Conservation (phyloP, 2,113 vertebrate species). For the Cyanoramphus novaezelandiae region DNA sequence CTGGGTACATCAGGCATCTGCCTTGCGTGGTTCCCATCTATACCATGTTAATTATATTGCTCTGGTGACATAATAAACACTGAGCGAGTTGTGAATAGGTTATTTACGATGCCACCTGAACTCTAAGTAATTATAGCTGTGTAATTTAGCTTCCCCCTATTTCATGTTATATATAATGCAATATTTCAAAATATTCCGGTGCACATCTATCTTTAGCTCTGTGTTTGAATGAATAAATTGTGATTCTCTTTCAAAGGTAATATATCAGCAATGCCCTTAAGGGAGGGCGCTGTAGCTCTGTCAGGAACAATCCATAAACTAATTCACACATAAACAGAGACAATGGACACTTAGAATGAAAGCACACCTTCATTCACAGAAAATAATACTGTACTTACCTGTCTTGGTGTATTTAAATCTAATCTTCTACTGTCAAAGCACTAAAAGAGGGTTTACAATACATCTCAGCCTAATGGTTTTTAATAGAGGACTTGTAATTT, state of each 20-base stretch:
- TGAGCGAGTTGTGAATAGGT: constrained; percentile 47
- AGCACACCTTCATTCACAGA: constrained; percentile 23
- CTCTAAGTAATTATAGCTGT: constrained; percentile 67
- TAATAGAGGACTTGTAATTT: neutral
- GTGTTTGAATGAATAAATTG: constrained; percentile 56
- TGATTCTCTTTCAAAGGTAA: constrained; percentile 61
- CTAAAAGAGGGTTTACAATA: neutral
- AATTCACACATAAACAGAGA: constrained; percentile 61
- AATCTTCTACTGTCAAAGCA: neutral
- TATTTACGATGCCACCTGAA: constrained; percentile 71
- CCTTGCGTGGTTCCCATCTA: neutral
- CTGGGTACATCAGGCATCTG: neutral
- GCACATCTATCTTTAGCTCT: constrained; percentile 52
- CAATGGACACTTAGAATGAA: constrained; percentile 5
- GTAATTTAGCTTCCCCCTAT: constrained; percentile 67
- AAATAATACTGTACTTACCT: constrained; percentile 1
- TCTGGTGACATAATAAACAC: constrained; percentile 66
- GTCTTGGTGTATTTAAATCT: neutral
- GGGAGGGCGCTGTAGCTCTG: constrained; percentile 61
- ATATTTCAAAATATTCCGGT: constrained; percentile 62
- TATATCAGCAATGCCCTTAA: constrained; percentile 67
- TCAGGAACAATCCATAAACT: constrained; percentile 65
- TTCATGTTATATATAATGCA: constrained; percentile 64
- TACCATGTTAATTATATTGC: constrained; percentile 61
- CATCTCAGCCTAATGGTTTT: neutral